Evolutionary conservation across 2,113 vertebrate genomes (phyloP), one percentile per base, ranked within the genome.

Genomic region (Dromaius novaehollandiae): DNA sequence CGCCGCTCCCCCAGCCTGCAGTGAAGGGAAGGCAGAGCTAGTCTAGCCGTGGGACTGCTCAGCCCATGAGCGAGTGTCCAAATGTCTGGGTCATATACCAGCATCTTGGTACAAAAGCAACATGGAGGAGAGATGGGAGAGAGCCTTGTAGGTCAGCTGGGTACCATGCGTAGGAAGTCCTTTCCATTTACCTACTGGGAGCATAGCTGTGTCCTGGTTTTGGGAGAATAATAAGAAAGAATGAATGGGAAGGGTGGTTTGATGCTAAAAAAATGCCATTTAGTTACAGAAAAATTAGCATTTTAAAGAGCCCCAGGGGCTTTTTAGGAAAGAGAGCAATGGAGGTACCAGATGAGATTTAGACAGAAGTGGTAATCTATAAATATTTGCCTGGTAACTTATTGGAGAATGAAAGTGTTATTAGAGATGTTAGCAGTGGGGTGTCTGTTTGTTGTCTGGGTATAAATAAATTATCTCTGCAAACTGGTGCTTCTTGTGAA

Each of bases 391-490:
- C 48, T 64, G 48, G 50, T 58, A 55, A 44, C 9, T 46, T 83
- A 50, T 34, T 73, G 55, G 38, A 89, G 76, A 34, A 25, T 56
- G 60, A 97, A 61, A n/a, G 71, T 19, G 80, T 84, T 85, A 38
- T 77, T 74, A 51, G 76, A 77, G 30, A n/a, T 93, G 82, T 81
- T 84, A 94, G 30, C 50, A 93, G 44, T 15, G 28, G 42, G 15
- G 51, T 69, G 44, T 90, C 78, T 92, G 46, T 60, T 73, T 90
- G 73, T 71, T 89, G 85, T 69, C 77, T 74, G 74, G 51, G 28
- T 81, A 38, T 90, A 88, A 89, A 88, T 82, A 88, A 93, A 96
- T 82, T 42, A 77, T 78, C 32, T 93, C 48, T 88, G 50, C n/a
- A 93, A 73, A 38, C 36, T 7, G 25, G 71, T 61, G 78, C 44